phyloP scores from a whole-genome alignment of 2,888 invertebrate species.

The Rhopalosiphum nymphaeae region DNA sequence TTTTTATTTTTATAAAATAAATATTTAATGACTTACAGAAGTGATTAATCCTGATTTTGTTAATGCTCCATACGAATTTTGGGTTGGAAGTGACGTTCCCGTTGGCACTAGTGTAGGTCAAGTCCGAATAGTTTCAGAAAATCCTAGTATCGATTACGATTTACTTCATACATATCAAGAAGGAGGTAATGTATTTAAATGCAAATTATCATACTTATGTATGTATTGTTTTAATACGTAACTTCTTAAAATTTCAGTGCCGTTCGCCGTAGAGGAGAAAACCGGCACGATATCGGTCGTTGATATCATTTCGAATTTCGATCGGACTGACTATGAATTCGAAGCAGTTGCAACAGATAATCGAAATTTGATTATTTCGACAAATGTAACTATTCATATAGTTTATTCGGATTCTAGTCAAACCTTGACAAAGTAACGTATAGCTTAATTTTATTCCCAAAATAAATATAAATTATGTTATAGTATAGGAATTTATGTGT shows the following conservation, averaged over 20 bases:
- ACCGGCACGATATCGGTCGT: slow-evolving; percentile 90
- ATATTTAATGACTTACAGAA: slow-evolving; percentile 6
- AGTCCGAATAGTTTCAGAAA: slow-evolving; percentile 81
- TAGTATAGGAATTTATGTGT: not conserved
- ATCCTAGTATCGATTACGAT: slow-evolving; percentile 82
- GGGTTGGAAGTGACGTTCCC: slow-evolving; percentile 89
- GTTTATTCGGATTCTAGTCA: slow-evolving; percentile 82
- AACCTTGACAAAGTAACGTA: slow-evolving; percentile 77
- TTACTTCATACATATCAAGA: slow-evolving; percentile 86
- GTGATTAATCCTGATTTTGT: slow-evolving; percentile 80
- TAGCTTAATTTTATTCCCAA: slow-evolving; percentile 36
- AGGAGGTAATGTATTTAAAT: slow-evolving; percentile 75
- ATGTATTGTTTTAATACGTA: not conserved
- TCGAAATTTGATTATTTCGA: slow-evolving; percentile 79
- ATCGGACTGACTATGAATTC: slow-evolving; percentile 80
- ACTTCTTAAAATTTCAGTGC: slow-evolving; percentile 74
- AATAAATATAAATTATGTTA: not conserved
- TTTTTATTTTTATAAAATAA: not conserved
- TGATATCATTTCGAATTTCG: slow-evolving; percentile 79
- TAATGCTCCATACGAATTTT: slow-evolving; percentile 89
- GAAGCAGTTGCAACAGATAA: slow-evolving; percentile 83
- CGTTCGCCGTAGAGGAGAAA: slow-evolving; percentile 89
- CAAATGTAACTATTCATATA: slow-evolving; percentile 87
- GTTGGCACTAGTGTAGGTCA: slow-evolving; percentile 89
- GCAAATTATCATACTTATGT: not conserved